Evolutionary conservation across 2,113 vertebrate species (phyloP), one percentile per base, ranked within the genome.

Genomic region (Fregetta grallaria): DNA sequence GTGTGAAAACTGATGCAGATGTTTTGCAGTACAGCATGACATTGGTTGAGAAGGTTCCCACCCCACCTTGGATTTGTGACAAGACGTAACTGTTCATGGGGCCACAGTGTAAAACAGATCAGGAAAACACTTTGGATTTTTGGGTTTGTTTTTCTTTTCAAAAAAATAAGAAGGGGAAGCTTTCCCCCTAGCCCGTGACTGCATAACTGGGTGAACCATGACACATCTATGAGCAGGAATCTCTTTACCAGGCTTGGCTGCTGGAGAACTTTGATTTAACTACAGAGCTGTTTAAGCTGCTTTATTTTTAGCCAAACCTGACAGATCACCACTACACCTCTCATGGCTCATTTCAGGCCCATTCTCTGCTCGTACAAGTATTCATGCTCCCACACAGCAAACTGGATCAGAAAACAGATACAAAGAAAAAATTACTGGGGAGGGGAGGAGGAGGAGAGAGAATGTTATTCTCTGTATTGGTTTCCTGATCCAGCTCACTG

Each of bases 221-320:
- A 68, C 19, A 77, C 1, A 66, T 15, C 12, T 44, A 30, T 3
- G 3, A 91, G 52, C 44, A 62, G 63, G 59, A 82, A 59, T 20
- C 25, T 74, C 52, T 67, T 83, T 30, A 68, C 26, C 27, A 78
- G 56, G 36, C 55, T 53, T 67, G 47, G 44, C 47, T 90, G 78
- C 9, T 78, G 25, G 15, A 20, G 58, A 94, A 56, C 40, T 92
- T 19, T 20, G 9, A 67, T 88, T 76, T 71, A 52, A 84, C 74
- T 84, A 87, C 15, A 72, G 53, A 85, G 81, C 49, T 75, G 16
- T 30, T 84, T 71, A 77, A 91, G 61, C 14, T 71, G n/a, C 68
- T 78, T 92, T 71, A 49, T 70, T 47, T 62, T 87, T 29, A 90
- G 86, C 11, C 67, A 88, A 56, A 83, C 38, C 52, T 68, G 52